Evolutionary conservation across 2,797 vertebrate genomes (phyloP).

Genomic region (Acrossocheilus wenchowensis): DNA sequence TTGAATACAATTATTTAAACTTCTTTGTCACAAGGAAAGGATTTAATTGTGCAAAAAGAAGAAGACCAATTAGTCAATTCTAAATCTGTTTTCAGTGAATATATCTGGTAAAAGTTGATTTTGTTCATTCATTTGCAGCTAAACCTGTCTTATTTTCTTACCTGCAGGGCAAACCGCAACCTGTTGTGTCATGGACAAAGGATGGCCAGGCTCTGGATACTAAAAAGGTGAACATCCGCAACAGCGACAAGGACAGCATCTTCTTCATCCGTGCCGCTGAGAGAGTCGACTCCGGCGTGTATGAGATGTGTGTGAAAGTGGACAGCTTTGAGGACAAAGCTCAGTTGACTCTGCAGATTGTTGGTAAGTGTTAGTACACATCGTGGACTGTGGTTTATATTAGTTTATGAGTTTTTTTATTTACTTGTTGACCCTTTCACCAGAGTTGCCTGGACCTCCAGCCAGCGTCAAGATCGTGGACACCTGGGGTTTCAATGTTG

Average conservation of each 20-base stretch:
- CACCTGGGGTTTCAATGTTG: conserved; percentile 95
- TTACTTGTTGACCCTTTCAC: neutral
- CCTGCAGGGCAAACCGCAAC: conserved; percentile 89
- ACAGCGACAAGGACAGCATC: conserved; percentile 86
- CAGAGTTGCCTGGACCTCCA: conserved; percentile 91
- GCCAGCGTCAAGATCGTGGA: conserved; percentile 85
- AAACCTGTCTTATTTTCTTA: neutral
- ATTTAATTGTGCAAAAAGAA: no score
- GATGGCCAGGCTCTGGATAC: conserved; percentile 81
- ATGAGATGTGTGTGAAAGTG: conserved; percentile 85
- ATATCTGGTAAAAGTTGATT: neutral
- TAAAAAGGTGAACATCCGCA: conserved; percentile 83
- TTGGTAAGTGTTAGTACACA: conserved; percentile 78
- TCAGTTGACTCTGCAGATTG: conserved; percentile 83
- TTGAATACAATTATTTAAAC: neutral
- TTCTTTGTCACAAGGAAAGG: no score
- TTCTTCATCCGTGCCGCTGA: conserved; percentile 89
- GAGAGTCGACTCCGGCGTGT: conserved; percentile 87
- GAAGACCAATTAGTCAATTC: no score
- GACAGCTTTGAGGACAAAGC: conserved; percentile 88
- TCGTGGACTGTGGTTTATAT: neutral
- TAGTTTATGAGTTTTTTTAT: no score
- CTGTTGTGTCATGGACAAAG: conserved; percentile 88
- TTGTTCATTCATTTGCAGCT: neutral
- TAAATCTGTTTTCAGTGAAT: neutral